These are phyloP conservation scores for Papilio protenor DNA, from an alignment of 2,888 invertebrate species.

Conservation along the genomic window DNA sequence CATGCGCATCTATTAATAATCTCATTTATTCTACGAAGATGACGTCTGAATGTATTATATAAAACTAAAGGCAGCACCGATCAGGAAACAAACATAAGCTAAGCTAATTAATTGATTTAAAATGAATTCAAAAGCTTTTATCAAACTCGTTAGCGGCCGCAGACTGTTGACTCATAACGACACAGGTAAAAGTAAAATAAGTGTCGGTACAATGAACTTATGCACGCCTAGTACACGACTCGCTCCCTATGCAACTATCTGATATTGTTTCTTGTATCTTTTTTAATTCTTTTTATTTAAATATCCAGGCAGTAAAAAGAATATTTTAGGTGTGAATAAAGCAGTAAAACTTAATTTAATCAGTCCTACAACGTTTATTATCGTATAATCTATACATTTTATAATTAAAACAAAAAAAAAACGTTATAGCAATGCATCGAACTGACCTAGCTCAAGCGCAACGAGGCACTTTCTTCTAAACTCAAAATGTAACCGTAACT, in stretches of 20 bases:
- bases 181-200: constrained; percentile 42
- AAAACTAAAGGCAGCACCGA: constrained; percentile 1
- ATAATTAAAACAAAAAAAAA: constrained; percentile 17
- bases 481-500: constrained; percentile 83
- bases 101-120: constrained; percentile 27
- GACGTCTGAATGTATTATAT: constrained; percentile 14
- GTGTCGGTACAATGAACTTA: constrained; percentile 39
- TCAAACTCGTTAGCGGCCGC: constrained; percentile 31
- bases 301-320: neutral
- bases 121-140: constrained; percentile 29
- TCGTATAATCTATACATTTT: constrained; percentile 8
- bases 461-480: constrained; percentile 81
- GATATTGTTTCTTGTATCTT: neutral
- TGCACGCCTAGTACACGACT: constrained; percentile 35
- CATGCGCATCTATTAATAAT: constrained; percentile 7
- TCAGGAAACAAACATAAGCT: constrained; percentile 14
- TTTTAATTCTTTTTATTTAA: neutral
- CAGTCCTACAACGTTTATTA: neutral
- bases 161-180: constrained; percentile 37
- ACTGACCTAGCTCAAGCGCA: constrained; percentile 78
- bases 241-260: constrained; percentile 18
- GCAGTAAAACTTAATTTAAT: neutral
- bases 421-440: constrained; percentile 50
- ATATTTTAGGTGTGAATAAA: neutral
- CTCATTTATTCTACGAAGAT: neutral